Evolutionary conservation across 2,113 vertebrate genomes (phyloP), one percentile per base, ranked within the genome.

Genomic region (Siphamia tubifer): DNA sequence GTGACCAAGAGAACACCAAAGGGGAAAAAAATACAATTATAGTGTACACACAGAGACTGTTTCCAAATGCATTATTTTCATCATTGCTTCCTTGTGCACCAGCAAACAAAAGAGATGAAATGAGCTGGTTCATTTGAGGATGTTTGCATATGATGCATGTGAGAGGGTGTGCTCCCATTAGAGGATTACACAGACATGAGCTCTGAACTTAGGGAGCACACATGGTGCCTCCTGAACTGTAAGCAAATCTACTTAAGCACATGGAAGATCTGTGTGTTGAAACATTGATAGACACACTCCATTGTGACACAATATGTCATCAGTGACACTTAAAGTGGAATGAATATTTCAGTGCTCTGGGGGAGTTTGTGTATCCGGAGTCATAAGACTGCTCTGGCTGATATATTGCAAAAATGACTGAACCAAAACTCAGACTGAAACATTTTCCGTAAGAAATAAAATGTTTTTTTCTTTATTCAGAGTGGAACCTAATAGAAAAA

Each of bases 331-430:
- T 68, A 65, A 35, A 78, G 69, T 61, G 23, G 31, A 32, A 77
- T 73, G 57, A 79, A 90, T 87, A 87, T 89, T 86, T 86, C 49
- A 87, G 24, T 70, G 68, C 68, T 45, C 27, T 5, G 30, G 47
- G 16, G 30, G 24, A 47, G 38, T 2, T 34, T 36, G 67, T 53
- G 35, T 53, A 55, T 21, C 15, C 16, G 45, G 58, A 64, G 67
- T 81, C 64, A 15, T 40, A 5, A 17, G 5, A 40, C 28, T 45
- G 9, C 61, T 70, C 40, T 54, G 54, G 58, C 30, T 51, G 40
- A 68, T 81, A 78, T 4, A 43, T 28, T 10, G 49, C 24, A 23
- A 53, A 45, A 61, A 28, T 40, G 39, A 13, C 1, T 56, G 10
- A 15, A 15, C 52, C 53, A 16, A 16, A 64, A 42, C 13, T n/a